phyloP scores from a whole-genome alignment of 2,113 vertebrate genomes.

The Nannospalax galili region DNA sequence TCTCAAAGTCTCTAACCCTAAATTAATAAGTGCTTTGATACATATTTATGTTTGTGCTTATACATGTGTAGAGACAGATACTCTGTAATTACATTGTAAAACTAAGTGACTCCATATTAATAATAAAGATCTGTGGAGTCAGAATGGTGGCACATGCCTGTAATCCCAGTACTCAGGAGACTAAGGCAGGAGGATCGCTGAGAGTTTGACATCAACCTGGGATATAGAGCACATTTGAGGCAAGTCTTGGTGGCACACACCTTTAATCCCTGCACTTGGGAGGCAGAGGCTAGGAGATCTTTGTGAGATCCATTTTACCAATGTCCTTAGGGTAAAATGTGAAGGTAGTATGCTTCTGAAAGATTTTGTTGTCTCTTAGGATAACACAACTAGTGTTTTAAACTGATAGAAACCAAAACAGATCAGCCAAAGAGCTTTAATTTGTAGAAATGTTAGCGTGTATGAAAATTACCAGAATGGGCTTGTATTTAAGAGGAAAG shows the following conservation, averaged over 20 bases:
- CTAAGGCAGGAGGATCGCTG: not conserved
- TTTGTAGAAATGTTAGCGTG: too few species aligned
- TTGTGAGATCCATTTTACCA: not conserved
- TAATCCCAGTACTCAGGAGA: too few species aligned
- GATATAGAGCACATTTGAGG: not conserved
- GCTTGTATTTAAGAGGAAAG: constrained; percentile 33
- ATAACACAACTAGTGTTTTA: not conserved
- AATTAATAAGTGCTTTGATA: constrained; percentile 25
- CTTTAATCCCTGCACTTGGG: too few species aligned
- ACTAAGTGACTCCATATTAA: not conserved
- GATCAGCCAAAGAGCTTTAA: not conserved
- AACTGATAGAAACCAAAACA: constrained; percentile 7
- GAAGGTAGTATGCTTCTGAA: not conserved
- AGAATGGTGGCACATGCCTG: not conserved
- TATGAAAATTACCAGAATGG: constrained; percentile 11
- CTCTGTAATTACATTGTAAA: not conserved
- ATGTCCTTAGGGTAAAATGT: not conserved
- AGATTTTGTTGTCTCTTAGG: not conserved
- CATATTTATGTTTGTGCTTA: not conserved
- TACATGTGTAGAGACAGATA: not conserved
- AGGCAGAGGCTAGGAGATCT: too few species aligned
- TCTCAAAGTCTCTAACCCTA: constrained; percentile 27
- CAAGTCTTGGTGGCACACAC: not conserved
- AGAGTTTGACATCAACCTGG: not conserved
- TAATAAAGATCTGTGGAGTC: not conserved